These are phyloP conservation scores for Drosophila repletoides DNA, from an alignment of 1,140 invertebrate species.

Conservation along the genomic window DNA sequence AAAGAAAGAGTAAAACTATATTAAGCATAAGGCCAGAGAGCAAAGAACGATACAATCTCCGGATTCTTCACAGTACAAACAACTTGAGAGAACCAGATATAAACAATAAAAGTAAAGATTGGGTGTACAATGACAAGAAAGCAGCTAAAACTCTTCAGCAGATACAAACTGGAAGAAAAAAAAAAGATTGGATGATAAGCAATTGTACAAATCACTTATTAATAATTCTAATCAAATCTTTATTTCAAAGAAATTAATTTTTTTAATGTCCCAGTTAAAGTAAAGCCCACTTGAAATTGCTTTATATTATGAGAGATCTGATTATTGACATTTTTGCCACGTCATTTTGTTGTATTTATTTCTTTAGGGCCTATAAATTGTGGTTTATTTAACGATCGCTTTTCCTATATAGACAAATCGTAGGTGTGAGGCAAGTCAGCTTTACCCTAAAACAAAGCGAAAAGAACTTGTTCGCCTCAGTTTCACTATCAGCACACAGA, in stretches of 20 bases:
- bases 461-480: slow-evolving; percentile 53
- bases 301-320: not conserved
- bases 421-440: slow-evolving; percentile 50
- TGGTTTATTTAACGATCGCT: slow-evolving; percentile 27
- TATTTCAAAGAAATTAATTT: slow-evolving; percentile 50
- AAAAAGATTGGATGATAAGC: slow-evolving; percentile 18
- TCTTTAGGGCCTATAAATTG: no score
- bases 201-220: slow-evolving; percentile 49
- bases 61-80: no score
- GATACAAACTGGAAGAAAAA: no score
- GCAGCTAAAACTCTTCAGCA: no score
- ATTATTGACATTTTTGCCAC: slow-evolving; percentile 5
- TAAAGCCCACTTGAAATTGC: slow-evolving; percentile 14
- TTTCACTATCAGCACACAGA: slow-evolving; percentile 48
- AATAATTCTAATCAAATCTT: slow-evolving; percentile 42
- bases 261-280: slow-evolving; percentile 44
- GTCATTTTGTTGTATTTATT: slow-evolving; percentile 12
- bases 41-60: no score
- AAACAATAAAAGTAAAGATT: no score
- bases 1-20: no score
- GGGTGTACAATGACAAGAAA: no score
- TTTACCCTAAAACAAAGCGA: slow-evolving; percentile 36
- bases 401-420: no score
- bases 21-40: no score
- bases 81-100: no score